These are phyloP conservation scores for Elysia crispata DNA, from an alignment of 2,888 invertebrate species.

Conservation along the genomic window DNA sequence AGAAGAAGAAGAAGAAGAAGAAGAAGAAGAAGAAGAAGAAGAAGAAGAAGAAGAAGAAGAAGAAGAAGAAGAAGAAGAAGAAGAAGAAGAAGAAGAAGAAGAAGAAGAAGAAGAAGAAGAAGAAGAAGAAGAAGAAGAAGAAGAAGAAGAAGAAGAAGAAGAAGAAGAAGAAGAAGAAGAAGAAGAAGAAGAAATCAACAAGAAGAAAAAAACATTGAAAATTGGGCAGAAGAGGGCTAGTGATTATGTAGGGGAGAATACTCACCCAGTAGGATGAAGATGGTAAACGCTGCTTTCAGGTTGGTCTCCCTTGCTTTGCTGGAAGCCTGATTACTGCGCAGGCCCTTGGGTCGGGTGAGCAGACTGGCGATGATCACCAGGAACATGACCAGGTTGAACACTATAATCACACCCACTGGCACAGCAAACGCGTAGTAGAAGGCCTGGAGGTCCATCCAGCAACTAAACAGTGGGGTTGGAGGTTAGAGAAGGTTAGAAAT, in stretches of 20 bases:
- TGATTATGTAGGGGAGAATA: background rate
- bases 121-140: too few species aligned
- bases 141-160: too few species aligned
- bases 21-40: too few species aligned
- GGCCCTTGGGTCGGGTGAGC: conserved; percentile 68
- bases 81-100: too few species aligned
- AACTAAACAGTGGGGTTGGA: conserved; percentile 58
- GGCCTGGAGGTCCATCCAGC: conserved; percentile 71
- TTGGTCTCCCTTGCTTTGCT: conserved; percentile 69
- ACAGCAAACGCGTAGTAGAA: conserved; percentile 66
- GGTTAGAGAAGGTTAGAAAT: background rate
- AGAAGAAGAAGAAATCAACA: too few species aligned
- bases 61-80: too few species aligned
- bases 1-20: too few species aligned
- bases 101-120: too few species aligned
- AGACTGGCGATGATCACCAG: conserved; percentile 69
- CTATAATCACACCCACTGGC: conserved; percentile 69
- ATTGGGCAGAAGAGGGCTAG: too few species aligned
- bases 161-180: too few species aligned
- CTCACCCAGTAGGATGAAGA: conserved; percentile 42
- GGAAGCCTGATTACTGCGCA: conserved; percentile 79
- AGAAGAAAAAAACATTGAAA: too few species aligned
- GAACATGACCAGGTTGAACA: conserved; percentile 69
- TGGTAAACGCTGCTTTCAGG: conserved; percentile 67
- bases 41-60: too few species aligned